These are phyloP conservation scores for Mormyrus hasselquistii DNA, from an alignment of 2,797 vertebrate genomes.

Conservation along the genomic window DNA sequence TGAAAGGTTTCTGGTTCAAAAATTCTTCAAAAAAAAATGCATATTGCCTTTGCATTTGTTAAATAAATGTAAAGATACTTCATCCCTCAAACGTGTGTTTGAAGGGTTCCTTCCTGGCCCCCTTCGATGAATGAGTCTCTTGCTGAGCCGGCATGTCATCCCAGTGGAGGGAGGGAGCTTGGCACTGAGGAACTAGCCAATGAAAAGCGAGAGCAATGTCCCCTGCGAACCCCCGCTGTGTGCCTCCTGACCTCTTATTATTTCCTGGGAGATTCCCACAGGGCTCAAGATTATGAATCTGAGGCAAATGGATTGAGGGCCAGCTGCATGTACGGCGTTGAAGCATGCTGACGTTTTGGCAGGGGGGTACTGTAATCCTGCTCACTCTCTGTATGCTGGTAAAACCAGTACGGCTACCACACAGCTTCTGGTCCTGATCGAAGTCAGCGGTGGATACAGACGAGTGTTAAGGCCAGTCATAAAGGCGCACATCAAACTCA, in stretches of 20 bases:
- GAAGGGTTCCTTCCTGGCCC: background rate
- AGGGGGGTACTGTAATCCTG: background rate
- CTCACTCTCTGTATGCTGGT: background rate
- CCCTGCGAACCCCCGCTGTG: conserved; percentile 23
- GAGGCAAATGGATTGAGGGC: conserved; percentile 23
- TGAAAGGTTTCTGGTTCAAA: background rate
- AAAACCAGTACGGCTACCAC: background rate
- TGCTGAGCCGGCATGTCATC: background rate
- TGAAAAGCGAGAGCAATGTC: conserved; percentile 47
- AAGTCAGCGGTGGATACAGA: background rate
- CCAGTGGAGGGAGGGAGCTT: conserved; percentile 21
- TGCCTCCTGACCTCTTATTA: conserved; percentile 24
- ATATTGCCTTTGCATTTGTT: background rate
- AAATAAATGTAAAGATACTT: background rate
- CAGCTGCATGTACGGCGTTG: background rate
- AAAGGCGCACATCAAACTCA: background rate
- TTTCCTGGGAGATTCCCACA: conserved; percentile 28
- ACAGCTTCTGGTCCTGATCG: background rate
- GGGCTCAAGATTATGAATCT: conserved; percentile 32
- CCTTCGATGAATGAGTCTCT: background rate
- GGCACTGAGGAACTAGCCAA: conserved; percentile 32
- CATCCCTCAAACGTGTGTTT: background rate
- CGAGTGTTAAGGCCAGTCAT: background rate
- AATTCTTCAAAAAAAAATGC: background rate
- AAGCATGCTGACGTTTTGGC: background rate